Evolutionary conservation across 2,113 vertebrate genomes (phyloP).

Genomic region (human): GRCh38 chr6:89692001-89692500

Average conservation of each 20-base stretch:
- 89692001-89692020: neutral
- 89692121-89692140: neutral
- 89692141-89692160: neutral
- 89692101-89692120: neutral
- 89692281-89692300: neutral
- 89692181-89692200: neutral
- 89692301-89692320: neutral
- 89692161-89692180: conserved; percentile 26
- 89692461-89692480: conserved; percentile 86
- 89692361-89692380: neutral
- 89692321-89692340: neutral
- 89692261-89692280: neutral
- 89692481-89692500: conserved; percentile 88
- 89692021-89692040: neutral
- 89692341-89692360: neutral
- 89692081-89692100: neutral
- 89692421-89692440: neutral
- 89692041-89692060: neutral
- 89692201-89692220: neutral
- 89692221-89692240: neutral
- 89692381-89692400: too few relatives aligned
- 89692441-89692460: conserved; percentile 97
- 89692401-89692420: too few relatives aligned
- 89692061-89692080: neutral
- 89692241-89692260: neutral